A percentile compares a stretch with the other conserved stretches of the same genome.
These are phyloP conservation scores for Paguma larvata DNA, from an alignment of 2,797 vertebrate species.

Conservation along the genomic window DNA sequence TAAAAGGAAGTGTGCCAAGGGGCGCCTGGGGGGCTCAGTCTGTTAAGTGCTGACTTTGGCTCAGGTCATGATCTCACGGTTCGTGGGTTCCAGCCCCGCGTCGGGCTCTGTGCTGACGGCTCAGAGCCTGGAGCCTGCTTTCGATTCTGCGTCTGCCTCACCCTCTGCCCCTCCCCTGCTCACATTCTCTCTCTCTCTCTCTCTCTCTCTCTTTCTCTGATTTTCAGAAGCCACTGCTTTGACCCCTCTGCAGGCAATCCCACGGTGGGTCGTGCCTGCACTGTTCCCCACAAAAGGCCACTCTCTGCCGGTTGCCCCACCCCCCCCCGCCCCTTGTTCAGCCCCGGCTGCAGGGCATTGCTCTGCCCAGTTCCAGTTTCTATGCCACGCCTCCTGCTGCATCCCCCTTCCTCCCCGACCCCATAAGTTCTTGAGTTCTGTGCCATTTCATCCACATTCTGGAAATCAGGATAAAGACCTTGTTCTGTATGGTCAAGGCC, in stretches of 20 bases:
- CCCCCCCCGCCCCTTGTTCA: too few relatives aligned
- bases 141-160: too few relatives aligned
- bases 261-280: not conserved
- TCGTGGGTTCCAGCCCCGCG: too few relatives aligned
- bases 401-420: not conserved
- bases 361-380: not conserved
- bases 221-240: not conserved
- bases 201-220: too few relatives aligned
- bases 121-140: too few relatives aligned
- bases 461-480: not conserved
- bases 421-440: not conserved
- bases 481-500: not conserved
- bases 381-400: accelerated
- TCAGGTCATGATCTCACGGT: too few relatives aligned
- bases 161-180: too few relatives aligned
- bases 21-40: too few relatives aligned
- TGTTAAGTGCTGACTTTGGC: too few relatives aligned
- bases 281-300: not conserved
- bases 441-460: not conserved
- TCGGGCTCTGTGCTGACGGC: too few relatives aligned
- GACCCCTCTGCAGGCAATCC: not conserved
- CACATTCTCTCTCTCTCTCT: too few relatives aligned
- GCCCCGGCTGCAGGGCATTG: not conserved
- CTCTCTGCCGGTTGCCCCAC: not conserved
- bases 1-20: not conserved